Evolutionary conservation across 1,140 invertebrate species (phyloP).

Genomic region (Pseudomyrmex flavicornis): DNA sequence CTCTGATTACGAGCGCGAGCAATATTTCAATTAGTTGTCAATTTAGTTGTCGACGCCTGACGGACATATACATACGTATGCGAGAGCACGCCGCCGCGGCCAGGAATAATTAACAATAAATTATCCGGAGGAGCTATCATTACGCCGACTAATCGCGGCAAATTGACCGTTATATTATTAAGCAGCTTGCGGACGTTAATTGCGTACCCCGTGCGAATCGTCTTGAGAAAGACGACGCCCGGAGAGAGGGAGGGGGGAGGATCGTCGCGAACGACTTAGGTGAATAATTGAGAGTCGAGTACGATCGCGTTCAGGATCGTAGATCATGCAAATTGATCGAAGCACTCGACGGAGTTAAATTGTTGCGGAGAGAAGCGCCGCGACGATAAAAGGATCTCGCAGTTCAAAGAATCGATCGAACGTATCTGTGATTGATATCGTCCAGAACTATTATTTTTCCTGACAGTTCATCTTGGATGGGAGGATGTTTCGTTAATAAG

Average conservation of each 20-base stretch:
- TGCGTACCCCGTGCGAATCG: conserved; percentile 76
- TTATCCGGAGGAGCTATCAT: conserved; percentile 80
- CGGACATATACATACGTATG: conserved; percentile 66
- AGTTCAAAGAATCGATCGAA: not conserved
- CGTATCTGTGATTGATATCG: not conserved
- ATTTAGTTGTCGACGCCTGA: conserved; percentile 82
- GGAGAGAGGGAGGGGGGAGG: conserved; percentile 42
- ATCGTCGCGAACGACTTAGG: conserved; percentile 42
- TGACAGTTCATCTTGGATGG: not conserved
- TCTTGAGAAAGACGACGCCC: conserved; percentile 55
- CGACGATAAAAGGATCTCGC: not conserved
- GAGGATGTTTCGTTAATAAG: not conserved
- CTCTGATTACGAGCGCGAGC: conserved; percentile 73
- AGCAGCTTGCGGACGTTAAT: conserved; percentile 78
- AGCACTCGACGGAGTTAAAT: conserved; percentile 24
- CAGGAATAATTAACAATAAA: conserved; percentile 83
- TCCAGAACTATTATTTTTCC: conserved; percentile 9
- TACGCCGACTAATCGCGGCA: conserved; percentile 79
- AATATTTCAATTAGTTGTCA: conserved; percentile 83
- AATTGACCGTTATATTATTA: conserved; percentile 83
- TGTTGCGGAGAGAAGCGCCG: not conserved
- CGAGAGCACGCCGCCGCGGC: conserved; percentile 29
- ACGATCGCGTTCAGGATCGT: conserved; percentile 48
- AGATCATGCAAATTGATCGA: conserved; percentile 31
- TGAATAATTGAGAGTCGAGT: conserved; percentile 49